phyloP scores from a whole-genome alignment of 2,888 invertebrate species.

The Zhuqinia jingwanae region DNA sequence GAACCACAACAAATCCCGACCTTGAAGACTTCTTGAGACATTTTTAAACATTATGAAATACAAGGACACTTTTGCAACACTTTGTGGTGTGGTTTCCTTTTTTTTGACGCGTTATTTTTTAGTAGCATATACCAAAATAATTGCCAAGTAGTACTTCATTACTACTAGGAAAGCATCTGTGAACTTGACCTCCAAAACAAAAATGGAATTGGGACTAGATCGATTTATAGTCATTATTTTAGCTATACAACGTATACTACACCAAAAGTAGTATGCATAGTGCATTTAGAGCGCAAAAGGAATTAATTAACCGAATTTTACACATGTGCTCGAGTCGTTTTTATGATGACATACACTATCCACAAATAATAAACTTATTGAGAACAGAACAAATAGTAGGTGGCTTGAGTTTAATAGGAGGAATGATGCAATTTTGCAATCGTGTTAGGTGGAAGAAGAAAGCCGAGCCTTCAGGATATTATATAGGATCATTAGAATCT shows the following conservation, averaged over 20 bases:
- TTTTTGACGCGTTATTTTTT: no score
- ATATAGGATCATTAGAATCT: not conserved
- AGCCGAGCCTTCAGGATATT: slow-evolving; percentile 9
- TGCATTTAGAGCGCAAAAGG: slow-evolving; percentile 5
- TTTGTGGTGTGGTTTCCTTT: no score
- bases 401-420: not conserved
- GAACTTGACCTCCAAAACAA: slow-evolving; percentile 67
- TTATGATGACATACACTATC: slow-evolving; percentile 3
- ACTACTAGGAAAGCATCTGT: slow-evolving; percentile 52
- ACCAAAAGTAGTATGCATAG: not conserved
- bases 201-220: slow-evolving; percentile 22
- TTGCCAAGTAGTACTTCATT: slow-evolving; percentile 2
- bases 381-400: not conserved
- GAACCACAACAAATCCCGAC: not conserved
- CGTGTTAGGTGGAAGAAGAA: not conserved
- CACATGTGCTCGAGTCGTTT: slow-evolving; percentile 18
- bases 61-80: no score
- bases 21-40: slow-evolving; percentile 35
- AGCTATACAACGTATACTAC: not conserved
- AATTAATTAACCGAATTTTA: slow-evolving; percentile 25
- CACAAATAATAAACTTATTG: slow-evolving; percentile 1
- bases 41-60: no score
- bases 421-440: slow-evolving; percentile 23
- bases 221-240: not conserved
- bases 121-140: no score